phyloP scores from a whole-genome alignment of 2,797 vertebrate genomes.

The Eulemur albifrons region DNA sequence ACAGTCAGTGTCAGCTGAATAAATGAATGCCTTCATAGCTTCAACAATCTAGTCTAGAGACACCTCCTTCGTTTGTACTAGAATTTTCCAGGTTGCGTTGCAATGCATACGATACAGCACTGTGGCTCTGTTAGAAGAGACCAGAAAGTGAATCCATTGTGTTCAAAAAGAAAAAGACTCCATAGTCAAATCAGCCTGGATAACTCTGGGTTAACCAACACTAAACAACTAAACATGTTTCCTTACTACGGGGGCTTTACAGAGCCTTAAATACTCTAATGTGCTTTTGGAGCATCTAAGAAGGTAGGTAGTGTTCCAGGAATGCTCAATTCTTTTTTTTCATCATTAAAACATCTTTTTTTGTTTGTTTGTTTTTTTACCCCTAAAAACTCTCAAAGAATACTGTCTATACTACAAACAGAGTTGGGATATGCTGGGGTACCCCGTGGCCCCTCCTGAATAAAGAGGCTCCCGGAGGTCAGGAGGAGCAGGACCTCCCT shows the following conservation, averaged over 20 bases:
- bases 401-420: background rate
- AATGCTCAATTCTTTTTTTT: background rate
- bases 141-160: background rate
- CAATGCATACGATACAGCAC: background rate
- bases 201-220: background rate
- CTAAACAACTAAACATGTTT: background rate
- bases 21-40: background rate
- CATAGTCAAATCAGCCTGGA: background rate
- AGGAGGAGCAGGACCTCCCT: background rate
- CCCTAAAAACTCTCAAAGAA: background rate
- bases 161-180: background rate
- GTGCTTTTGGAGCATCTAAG: background rate
- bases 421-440: background rate
- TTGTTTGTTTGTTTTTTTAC: background rate
- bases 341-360: background rate
- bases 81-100: background rate
- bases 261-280: background rate
- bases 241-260: background rate
- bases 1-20: background rate
- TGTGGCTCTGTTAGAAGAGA: background rate
- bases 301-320: background rate
- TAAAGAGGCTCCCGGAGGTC: background rate
- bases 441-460: accelerated
- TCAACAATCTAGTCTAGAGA: background rate
- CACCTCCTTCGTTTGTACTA: background rate